phyloP scores from a whole-genome alignment of 2,888 invertebrate genomes.

The Ormyrus rosae region DNA sequence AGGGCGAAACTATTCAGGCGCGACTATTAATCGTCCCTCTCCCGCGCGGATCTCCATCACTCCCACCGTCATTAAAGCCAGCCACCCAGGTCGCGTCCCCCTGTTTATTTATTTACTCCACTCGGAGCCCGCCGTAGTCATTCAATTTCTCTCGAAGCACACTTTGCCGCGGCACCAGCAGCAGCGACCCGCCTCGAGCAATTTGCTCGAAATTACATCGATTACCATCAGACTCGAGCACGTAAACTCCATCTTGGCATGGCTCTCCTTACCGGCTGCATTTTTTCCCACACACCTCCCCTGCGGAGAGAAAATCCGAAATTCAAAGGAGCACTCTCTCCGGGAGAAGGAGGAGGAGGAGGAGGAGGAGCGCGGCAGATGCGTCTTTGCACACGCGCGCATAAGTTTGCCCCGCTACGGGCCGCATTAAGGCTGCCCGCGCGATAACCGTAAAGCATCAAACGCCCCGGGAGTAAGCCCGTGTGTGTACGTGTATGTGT shows the following conservation, averaged over 20 bases:
- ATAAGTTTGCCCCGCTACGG: slow-evolving; percentile 6
- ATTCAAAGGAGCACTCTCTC: slow-evolving; percentile 43
- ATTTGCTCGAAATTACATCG: slow-evolving; percentile 11
- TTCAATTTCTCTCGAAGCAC: too few relatives aligned
- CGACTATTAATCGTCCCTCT: too few relatives aligned
- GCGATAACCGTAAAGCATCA: slow-evolving; percentile 33
- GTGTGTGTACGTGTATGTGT: background rate
- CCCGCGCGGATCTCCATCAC: too few relatives aligned
- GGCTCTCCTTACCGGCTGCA: background rate
- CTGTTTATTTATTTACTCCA: too few relatives aligned
- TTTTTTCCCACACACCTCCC: background rate
- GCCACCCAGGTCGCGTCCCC: too few relatives aligned
- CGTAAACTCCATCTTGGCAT: background rate
- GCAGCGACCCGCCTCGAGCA: background rate
- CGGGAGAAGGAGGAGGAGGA: too few relatives aligned
- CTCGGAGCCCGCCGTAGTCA: too few relatives aligned
- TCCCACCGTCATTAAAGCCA: too few relatives aligned
- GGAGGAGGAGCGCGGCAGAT: background rate
- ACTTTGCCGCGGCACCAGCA: too few relatives aligned
- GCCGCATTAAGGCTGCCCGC: slow-evolving; percentile 1
- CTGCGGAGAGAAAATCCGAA: slow-evolving; percentile 30
- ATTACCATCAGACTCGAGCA: slow-evolving; percentile 4
- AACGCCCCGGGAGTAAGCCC: background rate
- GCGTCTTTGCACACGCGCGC: background rate
- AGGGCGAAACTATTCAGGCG: too few relatives aligned